Evolutionary conservation across 1,140 invertebrate species (phyloP), one percentile per base, ranked within the genome.

Genomic region (Planococcus citri): DNA sequence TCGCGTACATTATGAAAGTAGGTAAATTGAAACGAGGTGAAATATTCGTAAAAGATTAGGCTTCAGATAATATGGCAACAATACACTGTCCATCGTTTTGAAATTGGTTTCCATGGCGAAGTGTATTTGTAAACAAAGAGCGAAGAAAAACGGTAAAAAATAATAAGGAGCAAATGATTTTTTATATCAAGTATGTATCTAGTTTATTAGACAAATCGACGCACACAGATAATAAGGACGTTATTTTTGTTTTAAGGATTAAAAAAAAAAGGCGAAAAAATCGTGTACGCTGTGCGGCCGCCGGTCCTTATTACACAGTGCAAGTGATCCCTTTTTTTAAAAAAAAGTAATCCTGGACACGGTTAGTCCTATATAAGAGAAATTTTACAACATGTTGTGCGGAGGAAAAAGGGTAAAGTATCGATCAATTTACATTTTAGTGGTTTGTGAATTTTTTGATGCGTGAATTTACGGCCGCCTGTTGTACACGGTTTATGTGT

Each of bases 361-460:
- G 41, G n/a, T 51, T 20, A 51, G n/a, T n/a, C n/a, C n/a, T n/a
- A n/a, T n/a, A n/a, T n/a, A n/a, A n/a, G n/a, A n/a, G 17, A n/a
- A 14, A 51, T 14, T 51, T 20, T 4, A 14, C 41, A 20, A 20
- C 41, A 51, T 51, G 41, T 51, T 51, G 41, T 51, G 41, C 41
- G 41, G 41, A 51, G 41, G 41, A 51, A 51, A 51, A 51, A 51
- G 41, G 41, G 41, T 51, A 20, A 51, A 20, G 10, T 51, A 51
- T 51, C 41, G 41, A 51, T 51, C 41, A 51, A 51, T 51, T 51
- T 51, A 51, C 41, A 17, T 51, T 51, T 51, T 51, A 33, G 29
- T 33, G 29, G 29, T 33, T 33, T 33, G 29, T 33, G 29, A 33
- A 33, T 6, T 33, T 33, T 33, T 33, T 33, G 29, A 33, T 33